A percentile compares a stretch with the other conserved stretches of the same genome.
Conservation (phyloP, 2,797 vertebrate species). For the Xerus rutilus region DNA sequence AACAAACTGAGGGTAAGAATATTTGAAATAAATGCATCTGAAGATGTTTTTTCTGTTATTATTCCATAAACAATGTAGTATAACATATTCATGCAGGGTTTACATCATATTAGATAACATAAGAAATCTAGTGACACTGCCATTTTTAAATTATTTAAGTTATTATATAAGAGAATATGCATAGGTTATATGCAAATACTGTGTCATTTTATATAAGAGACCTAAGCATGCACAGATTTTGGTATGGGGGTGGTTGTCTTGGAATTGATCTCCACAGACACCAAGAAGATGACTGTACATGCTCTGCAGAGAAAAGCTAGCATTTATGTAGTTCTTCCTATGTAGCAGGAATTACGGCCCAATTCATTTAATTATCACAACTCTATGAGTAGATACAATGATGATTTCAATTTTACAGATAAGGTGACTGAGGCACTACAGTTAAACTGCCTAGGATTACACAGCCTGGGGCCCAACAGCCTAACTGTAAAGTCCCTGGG, state of each 20-base stretch:
- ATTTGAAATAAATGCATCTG: background rate
- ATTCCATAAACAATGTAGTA: background rate
- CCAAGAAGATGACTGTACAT: background rate
- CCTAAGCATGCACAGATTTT: background rate
- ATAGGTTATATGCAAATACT: background rate
- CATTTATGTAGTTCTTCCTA: background rate
- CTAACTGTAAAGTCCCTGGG: background rate
- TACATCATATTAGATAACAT: background rate
- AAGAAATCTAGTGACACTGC: background rate
- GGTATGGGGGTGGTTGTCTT: background rate
- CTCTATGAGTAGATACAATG: background rate
- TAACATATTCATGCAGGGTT: background rate
- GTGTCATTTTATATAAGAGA: background rate
- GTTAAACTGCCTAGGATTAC: background rate
- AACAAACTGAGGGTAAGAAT: background rate
- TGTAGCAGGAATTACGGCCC: background rate
- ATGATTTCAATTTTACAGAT: background rate
- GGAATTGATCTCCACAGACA: background rate
- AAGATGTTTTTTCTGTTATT: background rate
- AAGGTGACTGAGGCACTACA: background rate
- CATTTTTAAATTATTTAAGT: background rate
- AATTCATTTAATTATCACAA: background rate
- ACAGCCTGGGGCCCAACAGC: fast-evolving
- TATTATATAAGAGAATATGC: background rate
- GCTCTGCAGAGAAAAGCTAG: background rate